Evolutionary conservation across 2,797 vertebrate species (phyloP).

Genomic region (Erpetoichthys calabaricus): DNA sequence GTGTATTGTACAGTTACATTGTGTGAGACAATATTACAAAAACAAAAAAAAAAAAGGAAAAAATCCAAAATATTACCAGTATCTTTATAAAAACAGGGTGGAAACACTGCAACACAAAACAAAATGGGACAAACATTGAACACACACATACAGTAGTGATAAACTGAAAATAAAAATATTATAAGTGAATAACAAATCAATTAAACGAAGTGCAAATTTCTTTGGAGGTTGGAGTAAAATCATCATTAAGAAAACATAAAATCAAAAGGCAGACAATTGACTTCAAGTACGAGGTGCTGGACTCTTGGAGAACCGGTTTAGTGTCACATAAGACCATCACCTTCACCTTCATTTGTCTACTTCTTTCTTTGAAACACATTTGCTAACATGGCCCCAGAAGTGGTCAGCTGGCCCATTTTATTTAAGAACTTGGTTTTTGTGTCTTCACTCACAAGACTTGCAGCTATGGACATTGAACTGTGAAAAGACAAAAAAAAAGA

Average conservation of each 20-base stretch:
- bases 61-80: slow-evolving; percentile 30
- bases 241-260: slow-evolving; percentile 57
- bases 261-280: slow-evolving; percentile 74
- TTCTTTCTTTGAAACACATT: slow-evolving; percentile 98
- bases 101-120: slow-evolving; percentile 72
- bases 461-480: slow-evolving; percentile 90
- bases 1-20: slow-evolving; percentile 87
- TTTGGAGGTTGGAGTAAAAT: slow-evolving; percentile 91
- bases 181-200: slow-evolving; percentile 33
- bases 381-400: slow-evolving; percentile 94
- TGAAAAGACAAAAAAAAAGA: slow-evolving; percentile 10
- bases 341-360: slow-evolving; percentile 32
- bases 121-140: slow-evolving; percentile 50
- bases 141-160: slow-evolving; percentile 51
- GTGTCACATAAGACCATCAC: slow-evolving; percentile 38
- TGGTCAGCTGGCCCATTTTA: slow-evolving; percentile 98
- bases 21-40: slow-evolving; percentile 55
- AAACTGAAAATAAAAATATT: slow-evolving; percentile 27
- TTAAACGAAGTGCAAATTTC: slow-evolving; percentile 91
- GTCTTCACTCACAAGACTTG: slow-evolving; percentile 91
- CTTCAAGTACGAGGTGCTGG: slow-evolving; percentile 85
- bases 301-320: slow-evolving; percentile 47
- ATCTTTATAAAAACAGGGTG: slow-evolving; percentile 55
- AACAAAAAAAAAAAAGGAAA: slow-evolving; percentile 33
- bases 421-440: slow-evolving; percentile 98